These are phyloP conservation scores for Albula goreensis DNA, from an alignment of 2,113 vertebrate species.

Conservation along the genomic window DNA sequence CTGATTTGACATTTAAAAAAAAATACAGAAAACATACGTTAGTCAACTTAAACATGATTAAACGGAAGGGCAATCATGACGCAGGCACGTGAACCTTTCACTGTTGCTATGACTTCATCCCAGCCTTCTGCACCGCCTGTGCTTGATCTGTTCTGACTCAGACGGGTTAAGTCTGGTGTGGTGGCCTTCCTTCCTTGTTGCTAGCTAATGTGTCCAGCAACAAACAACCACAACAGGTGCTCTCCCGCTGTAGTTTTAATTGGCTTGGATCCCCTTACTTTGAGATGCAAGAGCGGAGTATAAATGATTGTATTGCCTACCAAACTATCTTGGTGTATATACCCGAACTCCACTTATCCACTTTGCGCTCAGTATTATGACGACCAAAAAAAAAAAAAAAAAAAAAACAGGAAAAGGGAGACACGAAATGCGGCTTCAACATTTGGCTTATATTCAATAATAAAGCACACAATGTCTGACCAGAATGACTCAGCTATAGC, in stretches of 20 bases:
- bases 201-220: not conserved
- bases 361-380: not conserved
- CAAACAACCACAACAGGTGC: slow-evolving; percentile 6
- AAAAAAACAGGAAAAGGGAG: no score
- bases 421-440: not conserved
- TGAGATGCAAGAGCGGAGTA: not conserved
- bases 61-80: not conserved
- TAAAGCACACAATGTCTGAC: not conserved
- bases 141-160: not conserved
- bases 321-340: not conserved
- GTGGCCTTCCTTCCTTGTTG: not conserved
- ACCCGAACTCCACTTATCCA: not conserved
- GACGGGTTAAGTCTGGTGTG: not conserved
- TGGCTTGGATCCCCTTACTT: not conserved
- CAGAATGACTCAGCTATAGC: not conserved
- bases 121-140: not conserved
- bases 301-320: not conserved
- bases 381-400: no score
- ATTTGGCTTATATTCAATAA: not conserved
- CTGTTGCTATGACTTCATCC: not conserved
- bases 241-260: not conserved
- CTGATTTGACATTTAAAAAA: not conserved
- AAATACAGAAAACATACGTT: not conserved
- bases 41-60: not conserved
- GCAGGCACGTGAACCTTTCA: not conserved